Conservation (phyloP, 2,888 invertebrate species). For the Odontocolon sp. region DNA sequence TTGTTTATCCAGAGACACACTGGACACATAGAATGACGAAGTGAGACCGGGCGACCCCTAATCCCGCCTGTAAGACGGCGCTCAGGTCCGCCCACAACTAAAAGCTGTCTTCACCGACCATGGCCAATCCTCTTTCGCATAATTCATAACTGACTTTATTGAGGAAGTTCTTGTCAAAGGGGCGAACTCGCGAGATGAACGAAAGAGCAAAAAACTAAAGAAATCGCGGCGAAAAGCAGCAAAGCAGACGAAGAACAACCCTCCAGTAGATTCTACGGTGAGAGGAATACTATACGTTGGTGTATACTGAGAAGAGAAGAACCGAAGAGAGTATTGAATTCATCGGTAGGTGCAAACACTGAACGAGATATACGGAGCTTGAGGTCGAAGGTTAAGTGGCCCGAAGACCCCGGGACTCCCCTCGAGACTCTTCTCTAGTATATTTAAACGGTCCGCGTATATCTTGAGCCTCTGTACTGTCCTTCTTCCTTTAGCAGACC, state of each 20-base stretch:
- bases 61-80: slow-evolving; percentile 44
- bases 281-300: no score
- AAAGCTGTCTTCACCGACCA: slow-evolving; percentile 28
- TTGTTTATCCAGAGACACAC: slow-evolving; percentile 45
- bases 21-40: slow-evolving; percentile 57
- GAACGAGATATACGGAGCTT: slow-evolving; percentile 77
- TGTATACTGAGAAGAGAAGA: slow-evolving; percentile 38
- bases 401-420: slow-evolving; percentile 62
- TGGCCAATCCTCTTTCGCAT: slow-evolving; percentile 57
- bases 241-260: neutral
- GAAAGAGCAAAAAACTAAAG: slow-evolving; percentile 29
- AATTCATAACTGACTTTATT: slow-evolving; percentile 64
- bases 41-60: slow-evolving; percentile 54
- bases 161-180: slow-evolving; percentile 62
- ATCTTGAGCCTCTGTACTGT: slow-evolving; percentile 32
- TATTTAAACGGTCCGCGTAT: slow-evolving; percentile 57
- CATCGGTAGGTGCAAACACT: slow-evolving; percentile 71
- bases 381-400: slow-evolving; percentile 79
- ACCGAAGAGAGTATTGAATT: slow-evolving; percentile 69
- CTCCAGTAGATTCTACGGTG: neutral
- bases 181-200: slow-evolving; percentile 42
- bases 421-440: slow-evolving; percentile 53
- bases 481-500: slow-evolving; percentile 29
- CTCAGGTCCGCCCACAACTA: slow-evolving; percentile 52
- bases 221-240: slow-evolving; percentile 1